Base-by-base conservation (phyloP, 2,888 invertebrate species). In the Ferdinandea cuprea region DNA sequence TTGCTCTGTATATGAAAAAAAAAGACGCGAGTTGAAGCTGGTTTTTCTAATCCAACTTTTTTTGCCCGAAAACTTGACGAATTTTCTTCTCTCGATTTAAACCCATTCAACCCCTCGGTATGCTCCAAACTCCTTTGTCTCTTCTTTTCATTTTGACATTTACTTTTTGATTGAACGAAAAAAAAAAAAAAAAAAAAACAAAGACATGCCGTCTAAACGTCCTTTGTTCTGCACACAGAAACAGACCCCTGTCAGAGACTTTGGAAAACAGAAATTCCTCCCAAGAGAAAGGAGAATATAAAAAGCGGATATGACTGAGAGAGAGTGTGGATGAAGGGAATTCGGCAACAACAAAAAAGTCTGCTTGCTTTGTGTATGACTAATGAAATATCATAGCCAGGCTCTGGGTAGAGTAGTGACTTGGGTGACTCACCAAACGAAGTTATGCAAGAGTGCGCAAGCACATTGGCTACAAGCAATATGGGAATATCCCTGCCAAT, bases 381-480 rank as follows among this genome's bases (percentile, higher is more conserved):
- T 83, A 83, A 83, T 83, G 68, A 73, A 83, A 83, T 78, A 83
- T 73, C 78, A 78, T 78, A 54, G 72, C 83, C 59, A 61, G 68
- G 78, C 78, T 72, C 28, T 32, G 69, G 56, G 52, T 54, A 54
- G 17, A 13, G 40, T 58, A 48, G 59, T 71, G 71, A 71, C 71
- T 58, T 71, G 71, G 71, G 71, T 83, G 81, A 83, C 77, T 83
- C 83, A 83, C 83, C 83, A 68, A 83, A 79, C 61, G 72, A 73
- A 78, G 83, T 83, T 83, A 83, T 83, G 83, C 83, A 83, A 83
- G 83, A 83, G 83, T 83, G 83, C 83, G 83, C 83, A 83, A 83
- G 83, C 83, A 83, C 83, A 83, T 83, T 83, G 72, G 72, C 73
- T 83, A 61, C 59, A 56, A 78, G 78, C 83, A 73, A 68, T 76